Percentiles rank a stretch among this genome's conserved stretches.
Evolutionary conservation across 2,797 vertebrate species (phyloP).

Genomic region (Streptopelia turtur): DNA sequence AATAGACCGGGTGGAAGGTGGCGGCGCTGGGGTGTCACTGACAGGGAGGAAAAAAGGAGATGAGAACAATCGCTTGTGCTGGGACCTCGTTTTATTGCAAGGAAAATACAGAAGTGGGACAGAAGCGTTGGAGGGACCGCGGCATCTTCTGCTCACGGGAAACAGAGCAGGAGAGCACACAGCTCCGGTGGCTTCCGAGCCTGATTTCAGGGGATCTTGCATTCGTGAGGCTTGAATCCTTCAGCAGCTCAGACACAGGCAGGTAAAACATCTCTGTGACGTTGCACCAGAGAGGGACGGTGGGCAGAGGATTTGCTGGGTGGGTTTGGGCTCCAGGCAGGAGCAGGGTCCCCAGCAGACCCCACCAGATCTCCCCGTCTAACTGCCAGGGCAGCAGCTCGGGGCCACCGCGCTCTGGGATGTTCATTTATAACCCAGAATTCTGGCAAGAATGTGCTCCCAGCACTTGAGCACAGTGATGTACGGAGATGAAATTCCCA

Average conservation of each 20-base stretch:
- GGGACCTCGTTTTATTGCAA: slow-evolving; percentile 29
- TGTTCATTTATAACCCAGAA: background rate
- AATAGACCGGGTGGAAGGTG: background rate
- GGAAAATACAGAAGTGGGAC: background rate
- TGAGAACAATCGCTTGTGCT: background rate
- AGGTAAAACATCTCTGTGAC: background rate
- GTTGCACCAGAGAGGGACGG: accelerated
- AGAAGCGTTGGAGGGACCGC: background rate
- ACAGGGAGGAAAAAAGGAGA: background rate
- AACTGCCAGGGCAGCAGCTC: background rate
- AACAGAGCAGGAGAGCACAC: background rate
- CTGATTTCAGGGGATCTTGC: accelerated
- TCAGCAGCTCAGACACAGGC: background rate
- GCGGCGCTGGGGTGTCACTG: background rate
- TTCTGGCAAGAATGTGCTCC: background rate
- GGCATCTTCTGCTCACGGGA: background rate
- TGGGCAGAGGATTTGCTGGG: background rate
- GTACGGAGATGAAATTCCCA: background rate
- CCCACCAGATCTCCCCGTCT: background rate
- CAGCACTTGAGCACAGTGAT: background rate
- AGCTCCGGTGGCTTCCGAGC: accelerated
- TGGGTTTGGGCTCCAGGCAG: background rate
- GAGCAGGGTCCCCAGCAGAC: background rate
- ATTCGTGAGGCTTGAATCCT: accelerated
- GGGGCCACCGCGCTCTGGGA: background rate